Conservation (phyloP, 2,797 vertebrate genomes). For the Sebastes reedi region DNA sequence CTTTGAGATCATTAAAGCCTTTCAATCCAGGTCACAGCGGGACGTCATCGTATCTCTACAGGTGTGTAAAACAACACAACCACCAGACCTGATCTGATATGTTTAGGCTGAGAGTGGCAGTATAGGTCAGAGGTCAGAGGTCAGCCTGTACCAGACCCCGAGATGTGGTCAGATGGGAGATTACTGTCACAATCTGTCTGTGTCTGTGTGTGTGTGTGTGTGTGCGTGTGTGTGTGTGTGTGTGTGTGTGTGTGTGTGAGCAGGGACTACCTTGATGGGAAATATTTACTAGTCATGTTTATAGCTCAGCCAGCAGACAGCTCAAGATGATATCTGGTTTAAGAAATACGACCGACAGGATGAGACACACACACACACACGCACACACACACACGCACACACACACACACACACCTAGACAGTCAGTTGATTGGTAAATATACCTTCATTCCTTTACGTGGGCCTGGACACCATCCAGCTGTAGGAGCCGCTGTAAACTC, state of each 20-base stretch:
- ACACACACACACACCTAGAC: slow-evolving; percentile 9
- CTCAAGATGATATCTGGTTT: slow-evolving; percentile 25
- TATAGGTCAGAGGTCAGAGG: slow-evolving; percentile 1
- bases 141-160: neutral
- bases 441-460: neutral
- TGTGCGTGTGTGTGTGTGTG: neutral
- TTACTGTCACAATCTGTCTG: too few relatives aligned
- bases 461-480: slow-evolving; percentile 17
- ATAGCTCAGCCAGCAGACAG: slow-evolving; percentile 26
- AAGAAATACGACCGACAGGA: slow-evolving; percentile 22
- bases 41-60: neutral
- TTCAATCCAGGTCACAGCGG: too few relatives aligned
- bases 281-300: slow-evolving; percentile 48
- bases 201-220: neutral
- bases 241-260: neutral
- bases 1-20: too few relatives aligned
- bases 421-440: neutral
- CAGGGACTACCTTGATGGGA: slow-evolving; percentile 19
- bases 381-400: neutral
- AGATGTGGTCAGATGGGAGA: too few relatives aligned
- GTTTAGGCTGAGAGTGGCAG: too few relatives aligned
- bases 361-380: neutral
- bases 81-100: neutral
- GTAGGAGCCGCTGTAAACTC: neutral
- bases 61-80: neutral